Conservation (phyloP, 1,140 invertebrate genomes). For the Octopus bimaculoides region DNA sequence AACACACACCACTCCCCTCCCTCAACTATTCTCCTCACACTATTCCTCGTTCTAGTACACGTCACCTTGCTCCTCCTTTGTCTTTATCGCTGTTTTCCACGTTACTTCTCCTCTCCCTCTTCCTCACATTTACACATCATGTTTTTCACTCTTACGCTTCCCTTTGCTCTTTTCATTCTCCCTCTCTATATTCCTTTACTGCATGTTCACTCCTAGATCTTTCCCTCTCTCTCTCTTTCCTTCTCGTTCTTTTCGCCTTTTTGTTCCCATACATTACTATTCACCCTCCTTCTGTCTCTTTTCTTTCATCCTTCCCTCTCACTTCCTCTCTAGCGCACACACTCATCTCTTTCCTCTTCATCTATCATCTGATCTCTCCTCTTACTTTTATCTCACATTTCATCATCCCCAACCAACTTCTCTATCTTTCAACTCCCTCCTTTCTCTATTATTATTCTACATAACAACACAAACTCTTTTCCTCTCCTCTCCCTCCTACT, state of each 20-base stretch:
- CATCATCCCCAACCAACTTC: background rate
- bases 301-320: background rate
- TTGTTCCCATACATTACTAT: background rate
- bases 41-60: background rate
- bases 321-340: background rate
- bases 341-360: background rate
- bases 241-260: background rate
- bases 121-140: background rate
- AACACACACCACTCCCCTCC: no score
- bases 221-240: background rate
- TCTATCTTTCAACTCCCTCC: background rate
- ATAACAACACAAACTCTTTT: background rate
- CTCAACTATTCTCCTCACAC: background rate
- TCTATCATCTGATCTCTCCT: background rate
- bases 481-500: background rate
- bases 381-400: background rate
- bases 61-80: background rate
- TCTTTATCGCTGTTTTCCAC: background rate
- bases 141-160: background rate
- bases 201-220: background rate
- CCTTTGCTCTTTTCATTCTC: background rate
- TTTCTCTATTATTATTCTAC: background rate
- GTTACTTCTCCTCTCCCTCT: background rate
- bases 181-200: background rate
- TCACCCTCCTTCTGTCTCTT: background rate